Percentiles rank a stretch among this genome's conserved stretches.
phyloP scores from a whole-genome alignment of 2,113 vertebrate species.

The Menidia beryllina region DNA sequence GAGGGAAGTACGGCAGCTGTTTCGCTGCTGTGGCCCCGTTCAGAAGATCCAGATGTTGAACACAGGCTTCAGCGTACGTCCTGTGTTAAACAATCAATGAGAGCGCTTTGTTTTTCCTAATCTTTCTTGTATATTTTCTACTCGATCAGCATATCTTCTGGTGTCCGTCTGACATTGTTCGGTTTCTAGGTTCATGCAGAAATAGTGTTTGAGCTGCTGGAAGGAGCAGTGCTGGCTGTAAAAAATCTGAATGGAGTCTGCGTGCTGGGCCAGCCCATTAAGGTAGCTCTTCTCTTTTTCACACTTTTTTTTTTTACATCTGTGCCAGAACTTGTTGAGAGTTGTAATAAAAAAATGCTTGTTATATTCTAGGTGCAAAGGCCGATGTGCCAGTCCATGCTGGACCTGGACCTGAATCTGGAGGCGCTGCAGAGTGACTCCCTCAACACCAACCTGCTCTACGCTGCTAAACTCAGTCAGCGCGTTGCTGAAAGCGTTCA shows the following conservation, averaged over 20 bases:
- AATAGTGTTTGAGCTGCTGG: constrained; percentile 85
- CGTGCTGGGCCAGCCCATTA: constrained; percentile 56
- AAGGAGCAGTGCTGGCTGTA: constrained; percentile 88
- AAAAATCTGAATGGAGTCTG: constrained; percentile 77
- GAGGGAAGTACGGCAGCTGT: constrained; percentile 80
- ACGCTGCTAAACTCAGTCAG: constrained; percentile 67
- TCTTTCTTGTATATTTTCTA: too few species aligned
- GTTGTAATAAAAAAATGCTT: not conserved
- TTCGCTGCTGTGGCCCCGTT: constrained; percentile 84
- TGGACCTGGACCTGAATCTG: constrained; percentile 84
- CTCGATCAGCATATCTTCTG: too few species aligned
- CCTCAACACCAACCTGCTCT: constrained; percentile 80
- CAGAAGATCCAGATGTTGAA: constrained; percentile 78
- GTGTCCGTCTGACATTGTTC: constrained; percentile 1
- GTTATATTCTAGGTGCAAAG: constrained; percentile 84
- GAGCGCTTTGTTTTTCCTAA: not conserved
- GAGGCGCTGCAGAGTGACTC: constrained; percentile 80
- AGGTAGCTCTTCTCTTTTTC: constrained; percentile 45
- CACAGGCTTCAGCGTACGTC: constrained; percentile 77
- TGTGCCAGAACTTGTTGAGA: not conserved
- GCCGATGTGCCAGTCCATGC: constrained; percentile 78
- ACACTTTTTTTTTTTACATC: not conserved
- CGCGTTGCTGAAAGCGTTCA: not conserved
- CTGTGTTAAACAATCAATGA: not conserved
- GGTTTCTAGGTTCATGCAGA: constrained; percentile 84